These are phyloP conservation scores for Halocynthia roretzi DNA, from an alignment of 23 tunicate species.

Conservation along the genomic window DNA sequence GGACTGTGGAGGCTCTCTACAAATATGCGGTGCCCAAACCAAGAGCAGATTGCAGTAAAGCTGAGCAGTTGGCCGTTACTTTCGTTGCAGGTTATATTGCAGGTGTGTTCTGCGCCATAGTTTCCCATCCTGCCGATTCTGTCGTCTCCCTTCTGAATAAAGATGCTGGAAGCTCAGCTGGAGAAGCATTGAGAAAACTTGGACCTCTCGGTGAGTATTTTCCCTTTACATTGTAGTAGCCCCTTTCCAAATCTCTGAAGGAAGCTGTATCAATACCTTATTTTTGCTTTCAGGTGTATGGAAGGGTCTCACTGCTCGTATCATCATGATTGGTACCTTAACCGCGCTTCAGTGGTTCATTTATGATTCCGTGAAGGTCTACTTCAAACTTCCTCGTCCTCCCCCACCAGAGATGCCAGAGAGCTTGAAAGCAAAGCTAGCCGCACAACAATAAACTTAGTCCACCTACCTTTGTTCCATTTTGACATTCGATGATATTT, in stretches of 20 bases:
- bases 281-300: slow-evolving; percentile 71
- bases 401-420: slow-evolving; percentile 99
- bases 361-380: slow-evolving; percentile 99
- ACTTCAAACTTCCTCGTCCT: slow-evolving; percentile 95
- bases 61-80: slow-evolving; percentile 90
- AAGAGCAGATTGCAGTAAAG: slow-evolving; percentile 78
- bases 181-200: slow-evolving; percentile 74
- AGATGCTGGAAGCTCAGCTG: slow-evolving; percentile 77
- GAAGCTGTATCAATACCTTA: neutral
- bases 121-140: slow-evolving; percentile 99
- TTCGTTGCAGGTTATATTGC: slow-evolving; percentile 99
- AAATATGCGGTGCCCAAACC: slow-evolving; percentile 90
- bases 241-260: neutral
- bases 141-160: slow-evolving; percentile 95
- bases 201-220: slow-evolving; percentile 85
- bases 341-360: slow-evolving; percentile 99
- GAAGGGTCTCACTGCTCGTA: slow-evolving; percentile 99
- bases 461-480: no score
- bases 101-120: slow-evolving; percentile 99
- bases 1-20: slow-evolving; percentile 98
- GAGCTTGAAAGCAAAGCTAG: slow-evolving; percentile 73
- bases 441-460: slow-evolving; percentile 23
- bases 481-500: no score
- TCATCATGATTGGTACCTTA: slow-evolving; percentile 98
- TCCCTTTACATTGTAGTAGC: neutral